Base-by-base conservation (phyloP, 2,113 vertebrate species). In the Menura novaehollandiae region DNA sequence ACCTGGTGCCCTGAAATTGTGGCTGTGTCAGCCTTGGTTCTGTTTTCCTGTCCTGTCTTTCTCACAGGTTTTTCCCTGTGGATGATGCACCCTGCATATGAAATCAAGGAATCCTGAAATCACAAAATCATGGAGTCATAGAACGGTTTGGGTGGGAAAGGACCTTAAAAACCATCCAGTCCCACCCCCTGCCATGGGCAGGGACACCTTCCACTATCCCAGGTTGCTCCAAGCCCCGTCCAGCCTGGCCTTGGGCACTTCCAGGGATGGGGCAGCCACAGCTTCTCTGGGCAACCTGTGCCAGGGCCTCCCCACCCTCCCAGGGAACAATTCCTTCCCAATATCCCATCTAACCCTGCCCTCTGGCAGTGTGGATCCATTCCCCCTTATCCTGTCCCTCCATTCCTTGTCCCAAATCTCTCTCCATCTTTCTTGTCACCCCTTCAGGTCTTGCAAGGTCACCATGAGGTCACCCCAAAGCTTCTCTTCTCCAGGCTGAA, bases 101-200 rank as follows among this genome's bases (percentile, higher is more conserved):
- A 46, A 68, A 85, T 20, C 17, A 62, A 53, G 35, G 22, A 81
- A 66, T 13, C 4, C 53, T 66, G 72, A 72, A 80, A 44, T n/a
- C 26, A 28, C 7, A 53, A 28, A 60, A 39, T 39, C 27, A 10
- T 9, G 27, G 46, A 46, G 3, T 10, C 27, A 33, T 1, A 2
- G 63, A 39, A 46, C 23, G 12, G 23, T 27, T 69, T 77, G 53
- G 37, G 33, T 4, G 12, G 15, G 55, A 60, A 27, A 4, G 2
- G 27, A 44, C 5, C 15, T 39, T 23, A 33, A 69, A 37, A 1
- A 21, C 0, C 33, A 41, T 13, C 43, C 24, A 2, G 0, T 43
- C 0, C 32, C 32, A 17, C 37, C 7, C 7, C 27, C 33, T 13
- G 53, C 53, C 63, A 6, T 23, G 39, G 30, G 11, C 53, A 86